Base-by-base conservation (phyloP, 1,140 invertebrate genomes). In the Thaumetopoea pityocampa region DNA sequence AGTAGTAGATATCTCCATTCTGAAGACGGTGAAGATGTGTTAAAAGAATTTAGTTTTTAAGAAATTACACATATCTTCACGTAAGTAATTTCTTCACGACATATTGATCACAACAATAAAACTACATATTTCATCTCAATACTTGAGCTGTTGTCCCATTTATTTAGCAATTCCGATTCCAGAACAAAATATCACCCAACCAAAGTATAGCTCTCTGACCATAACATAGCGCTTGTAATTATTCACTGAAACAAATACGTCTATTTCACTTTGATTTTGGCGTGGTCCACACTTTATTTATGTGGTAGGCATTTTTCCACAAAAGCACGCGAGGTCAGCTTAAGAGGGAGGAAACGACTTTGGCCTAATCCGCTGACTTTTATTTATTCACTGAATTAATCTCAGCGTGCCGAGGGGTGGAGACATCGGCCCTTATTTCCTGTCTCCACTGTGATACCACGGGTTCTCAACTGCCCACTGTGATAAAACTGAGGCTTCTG, bases 331-430 rank as follows among this genome's bases (percentile, higher is more conserved):
- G 71, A 80, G 77, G 76, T 81, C 79, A 83, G 71, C 73, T 79
- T 76, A 72, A 72, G 79, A 83, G 79, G 79, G 79, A 76, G 72
- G 72, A 71, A 83, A 80, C 69, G 71, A 70, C 74, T 78, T 70
- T 74, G 77, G 68, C 72, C 73, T 83, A 83, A 83, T 83, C 79
- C 77, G 77, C 79, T 81, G 79, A 83, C 79, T 81, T 81, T 84
- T 84, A 81, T 84, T 84, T 84, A 84, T 84, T 84, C 79, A 78
- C 70, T 78, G 79, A 81, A 81, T 84, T 84, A 84, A 81, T 84
- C 79, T 84, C 65, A 48, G 48, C 54, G 34, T 44, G 56, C 53
- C 51, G 49, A 49, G 56, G 69, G 68, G 58, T 48, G 66, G 73
- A 66, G 63, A 68, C 64, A 66, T 48, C 55, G 47, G 53, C 61